Base-by-base conservation (phyloP, 2,113 vertebrate genomes). In the Corvus moneduloides region DNA sequence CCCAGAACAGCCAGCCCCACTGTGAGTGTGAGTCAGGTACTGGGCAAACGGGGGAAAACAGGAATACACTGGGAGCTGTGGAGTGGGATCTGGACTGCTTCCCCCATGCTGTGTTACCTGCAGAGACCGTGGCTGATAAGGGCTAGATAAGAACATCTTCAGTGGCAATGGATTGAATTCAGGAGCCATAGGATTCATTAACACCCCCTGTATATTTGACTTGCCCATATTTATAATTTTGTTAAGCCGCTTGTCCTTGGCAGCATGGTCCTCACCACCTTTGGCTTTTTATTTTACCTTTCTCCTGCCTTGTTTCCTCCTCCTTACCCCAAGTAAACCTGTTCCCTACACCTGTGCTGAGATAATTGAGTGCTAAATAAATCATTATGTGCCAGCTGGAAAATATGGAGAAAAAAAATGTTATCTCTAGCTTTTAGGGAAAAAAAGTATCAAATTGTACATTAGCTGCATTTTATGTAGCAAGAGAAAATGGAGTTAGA, bases 361-460 rank as follows among this genome's bases (percentile, higher is more conserved):
- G 74, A 76, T 95, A 95, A 96, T 49, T 87, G 92, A 19, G 58
- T 94, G 90, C 81, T 92, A 91, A 94, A 95, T 95, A 94, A 94
- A 95, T 97, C 86, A 89, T 64, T 46, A 56, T 11, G 24, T 83
- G 89, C 79, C 87, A 73, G 37, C 79, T 91, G 88, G 80, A 87
- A 85, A 94, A 81, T 61, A 43, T 2, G 11, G 58, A 52, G 87
- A 54, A 69, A 81, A 78, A 89, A 43, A 75, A 84, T 71, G 81
- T 94, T 96, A 86, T 93, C 91, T 93, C 85, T 90, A 62, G 67
- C 48, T 91, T 81, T 89, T 51, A 68, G 62, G 27, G 20, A 41
- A 84, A 35, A 43, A 56, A 90, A 11, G 44, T 73, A 94, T 83
- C 79, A 87, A 93, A 95, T 76, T 90, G 80, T 90, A 87, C 93